Evolutionary conservation across 2,113 vertebrate genomes (phyloP).

Genomic region (Anas platyrhynchos): DNA sequence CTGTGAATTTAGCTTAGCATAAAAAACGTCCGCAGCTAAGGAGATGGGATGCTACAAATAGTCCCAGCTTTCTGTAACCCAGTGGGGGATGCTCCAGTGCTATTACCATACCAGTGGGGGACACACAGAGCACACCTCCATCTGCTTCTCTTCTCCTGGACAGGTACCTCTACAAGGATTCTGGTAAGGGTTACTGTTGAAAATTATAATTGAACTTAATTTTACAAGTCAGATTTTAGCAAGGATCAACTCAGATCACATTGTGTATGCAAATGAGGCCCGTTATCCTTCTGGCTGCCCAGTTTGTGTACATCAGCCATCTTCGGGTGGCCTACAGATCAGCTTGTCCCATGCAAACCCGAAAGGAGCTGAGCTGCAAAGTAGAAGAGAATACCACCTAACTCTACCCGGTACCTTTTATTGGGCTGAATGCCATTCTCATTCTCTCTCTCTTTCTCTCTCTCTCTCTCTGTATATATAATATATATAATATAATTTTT

Average conservation of each 20-base stretch:
- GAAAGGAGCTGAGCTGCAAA: background rate
- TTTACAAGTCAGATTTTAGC: background rate
- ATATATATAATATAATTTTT: too few relatives aligned
- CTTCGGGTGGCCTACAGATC: background rate
- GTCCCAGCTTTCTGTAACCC: background rate
- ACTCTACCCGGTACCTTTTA: background rate
- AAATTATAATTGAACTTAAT: background rate
- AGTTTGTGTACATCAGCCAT: background rate
- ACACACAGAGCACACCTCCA: fast-evolving
- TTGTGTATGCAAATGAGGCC: background rate
- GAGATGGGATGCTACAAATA: background rate
- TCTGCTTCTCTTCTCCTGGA: background rate
- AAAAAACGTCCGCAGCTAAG: background rate
- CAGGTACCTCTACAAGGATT: background rate
- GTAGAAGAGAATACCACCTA: background rate
- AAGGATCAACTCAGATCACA: background rate
- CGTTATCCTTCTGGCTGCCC: background rate
- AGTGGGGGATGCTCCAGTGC: background rate
- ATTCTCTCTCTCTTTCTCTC: background rate
- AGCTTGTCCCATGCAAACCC: background rate
- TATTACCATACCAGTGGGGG: background rate
- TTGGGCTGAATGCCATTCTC: background rate
- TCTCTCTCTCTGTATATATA: too few relatives aligned
- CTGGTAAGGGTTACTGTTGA: background rate
- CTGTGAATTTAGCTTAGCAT: background rate